Percentiles rank a stretch among this genome's conserved stretches.
phyloP scores from a whole-genome alignment of 2,888 invertebrate species.

The Brenthis hecate region DNA sequence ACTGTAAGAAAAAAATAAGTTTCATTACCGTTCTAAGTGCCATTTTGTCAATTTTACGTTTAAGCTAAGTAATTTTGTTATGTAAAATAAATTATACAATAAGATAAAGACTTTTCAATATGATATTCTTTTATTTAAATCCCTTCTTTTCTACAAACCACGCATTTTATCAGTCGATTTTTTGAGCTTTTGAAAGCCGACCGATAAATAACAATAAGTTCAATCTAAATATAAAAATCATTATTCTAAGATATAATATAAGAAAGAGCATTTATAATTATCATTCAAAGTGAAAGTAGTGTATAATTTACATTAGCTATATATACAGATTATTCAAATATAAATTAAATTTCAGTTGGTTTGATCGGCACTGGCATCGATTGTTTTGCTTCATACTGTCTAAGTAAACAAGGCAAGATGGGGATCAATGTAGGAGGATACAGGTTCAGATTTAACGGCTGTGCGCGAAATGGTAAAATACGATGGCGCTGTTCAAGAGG shows the following conservation, averaged over 20 bases:
- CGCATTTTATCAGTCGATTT: no score
- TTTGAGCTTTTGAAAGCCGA: no score
- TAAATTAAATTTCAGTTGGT: slow-evolving; percentile 51
- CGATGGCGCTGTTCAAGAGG: slow-evolving; percentile 77
- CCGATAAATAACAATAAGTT: no score
- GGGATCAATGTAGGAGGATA: slow-evolving; percentile 76
- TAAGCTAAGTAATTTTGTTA: not conserved
- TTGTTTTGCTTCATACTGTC: slow-evolving; percentile 74
- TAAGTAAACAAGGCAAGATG: slow-evolving; percentile 79
- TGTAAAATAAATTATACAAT: not conserved
- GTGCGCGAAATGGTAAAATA: slow-evolving; percentile 74
- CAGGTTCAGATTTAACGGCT: slow-evolving; percentile 74
- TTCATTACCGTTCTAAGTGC: slow-evolving; percentile 29
- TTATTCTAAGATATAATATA: not conserved
- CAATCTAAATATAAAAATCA: no score
- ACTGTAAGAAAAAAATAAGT: slow-evolving; percentile 49
- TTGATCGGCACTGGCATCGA: slow-evolving; percentile 69
- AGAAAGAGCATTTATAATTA: not conserved
- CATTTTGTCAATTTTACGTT: not conserved
- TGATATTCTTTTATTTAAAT: slow-evolving; percentile 2
- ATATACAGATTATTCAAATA: not conserved
- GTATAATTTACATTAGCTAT: no score
- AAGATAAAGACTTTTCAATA: not conserved
- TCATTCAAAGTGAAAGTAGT: not conserved
- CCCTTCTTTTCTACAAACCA: no score